Conservation (phyloP, 2,113 vertebrate species). For the Apodemus sylvaticus region DNA sequence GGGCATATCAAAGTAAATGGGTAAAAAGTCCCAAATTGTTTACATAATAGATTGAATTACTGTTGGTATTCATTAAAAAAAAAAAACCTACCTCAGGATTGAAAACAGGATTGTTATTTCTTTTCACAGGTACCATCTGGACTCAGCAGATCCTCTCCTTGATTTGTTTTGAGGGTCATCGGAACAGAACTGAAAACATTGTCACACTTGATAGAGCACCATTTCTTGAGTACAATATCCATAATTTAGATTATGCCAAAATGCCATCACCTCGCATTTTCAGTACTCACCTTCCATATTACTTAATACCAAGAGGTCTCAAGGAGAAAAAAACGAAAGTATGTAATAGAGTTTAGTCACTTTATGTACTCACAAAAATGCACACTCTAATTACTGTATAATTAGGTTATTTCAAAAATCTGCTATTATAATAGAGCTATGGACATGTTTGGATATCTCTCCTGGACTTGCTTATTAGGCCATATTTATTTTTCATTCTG, state of each 20-base stretch:
- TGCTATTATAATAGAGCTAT: not conserved
- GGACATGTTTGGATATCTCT: not conserved
- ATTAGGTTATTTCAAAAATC: not conserved
- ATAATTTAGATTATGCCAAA: accelerated
- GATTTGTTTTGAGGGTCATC: conserved; percentile 79
- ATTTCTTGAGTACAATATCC: conserved; percentile 14
- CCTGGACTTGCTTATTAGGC: not conserved
- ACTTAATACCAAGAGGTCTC: conserved; percentile 78
- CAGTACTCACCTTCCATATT: conserved; percentile 76
- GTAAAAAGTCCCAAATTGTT: not conserved
- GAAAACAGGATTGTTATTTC: not conserved
- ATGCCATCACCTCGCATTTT: conserved; percentile 67
- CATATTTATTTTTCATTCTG: not conserved
- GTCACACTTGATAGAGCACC: not conserved
- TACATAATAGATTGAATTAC: not conserved
- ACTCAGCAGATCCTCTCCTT: conserved; percentile 81
- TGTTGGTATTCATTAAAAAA: not conserved
- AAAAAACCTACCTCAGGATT: not conserved
- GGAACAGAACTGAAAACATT: conserved; percentile 59
- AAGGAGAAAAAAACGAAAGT: conserved; percentile 77
- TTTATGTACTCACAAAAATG: not conserved
- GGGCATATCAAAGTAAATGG: not conserved
- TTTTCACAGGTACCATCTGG: conserved; percentile 82
- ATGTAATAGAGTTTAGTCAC: conserved; percentile 9
- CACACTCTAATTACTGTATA: not conserved